Conservation (phyloP, 1,140 invertebrate genomes). For the Adelges cooleyi region DNA sequence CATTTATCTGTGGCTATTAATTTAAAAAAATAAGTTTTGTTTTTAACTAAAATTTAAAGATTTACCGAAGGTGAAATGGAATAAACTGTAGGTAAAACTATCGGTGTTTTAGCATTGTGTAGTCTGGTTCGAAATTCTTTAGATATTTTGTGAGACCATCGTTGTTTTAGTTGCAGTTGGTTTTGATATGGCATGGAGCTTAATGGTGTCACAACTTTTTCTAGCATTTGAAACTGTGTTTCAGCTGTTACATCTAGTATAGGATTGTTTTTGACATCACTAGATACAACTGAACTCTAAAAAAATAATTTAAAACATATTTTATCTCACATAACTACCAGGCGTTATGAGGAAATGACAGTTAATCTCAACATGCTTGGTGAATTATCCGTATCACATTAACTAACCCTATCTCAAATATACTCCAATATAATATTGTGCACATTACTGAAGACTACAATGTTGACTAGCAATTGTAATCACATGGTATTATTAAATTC, state of each 20-base stretch:
- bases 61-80: neutral
- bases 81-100: neutral
- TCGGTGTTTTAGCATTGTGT: neutral
- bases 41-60: neutral
- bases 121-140: conserved; percentile 24
- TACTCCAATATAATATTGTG: too few relatives aligned
- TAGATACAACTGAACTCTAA: conserved; percentile 1
- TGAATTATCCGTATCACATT: too few relatives aligned
- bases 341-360: too few relatives aligned
- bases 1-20: conserved; percentile 38
- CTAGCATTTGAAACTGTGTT: conserved; percentile 35
- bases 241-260: conserved; percentile 28
- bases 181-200: conserved; percentile 41
- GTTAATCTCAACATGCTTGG: too few relatives aligned
- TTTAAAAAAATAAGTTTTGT: neutral
- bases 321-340: too few relatives aligned
- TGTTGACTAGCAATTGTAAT: too few relatives aligned
- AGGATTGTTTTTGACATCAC: neutral
- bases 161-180: conserved; percentile 38
- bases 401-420: too few relatives aligned
- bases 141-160: conserved; percentile 30
- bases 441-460: too few relatives aligned
- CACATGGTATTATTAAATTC: too few relatives aligned
- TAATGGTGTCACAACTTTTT: conserved; percentile 40
- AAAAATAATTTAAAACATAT: neutral